A percentile compares a stretch with the other conserved stretches of the same genome.
Evolutionary conservation across 2,797 vertebrate genomes (phyloP).

Genomic region (Uromys caudimaculatus): DNA sequence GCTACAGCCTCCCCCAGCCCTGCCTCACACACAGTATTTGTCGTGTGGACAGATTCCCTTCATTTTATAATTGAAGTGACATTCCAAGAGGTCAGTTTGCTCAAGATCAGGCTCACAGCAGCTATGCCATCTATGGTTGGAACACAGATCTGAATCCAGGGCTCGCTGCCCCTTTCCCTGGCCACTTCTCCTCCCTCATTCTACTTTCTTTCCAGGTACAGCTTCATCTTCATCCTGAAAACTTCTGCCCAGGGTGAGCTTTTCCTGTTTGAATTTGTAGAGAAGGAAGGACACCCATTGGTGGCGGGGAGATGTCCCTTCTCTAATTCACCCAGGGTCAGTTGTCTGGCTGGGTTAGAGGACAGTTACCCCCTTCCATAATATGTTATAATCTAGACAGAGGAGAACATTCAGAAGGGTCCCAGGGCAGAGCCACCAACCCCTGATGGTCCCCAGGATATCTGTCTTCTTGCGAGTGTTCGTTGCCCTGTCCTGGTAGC

Average conservation of each 20-base stretch:
- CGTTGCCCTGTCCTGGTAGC: not conserved
- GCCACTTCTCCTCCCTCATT: fast-evolving
- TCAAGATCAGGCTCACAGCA: not conserved
- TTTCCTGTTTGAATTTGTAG: not conserved
- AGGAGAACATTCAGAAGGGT: not conserved
- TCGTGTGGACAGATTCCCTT: too few species aligned
- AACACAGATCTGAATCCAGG: not conserved
- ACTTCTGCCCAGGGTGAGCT: not conserved
- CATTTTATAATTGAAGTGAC: fast-evolving
- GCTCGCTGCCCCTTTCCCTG: not conserved
- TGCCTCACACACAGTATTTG: not conserved
- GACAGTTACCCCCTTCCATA: not conserved
- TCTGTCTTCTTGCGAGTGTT: not conserved
- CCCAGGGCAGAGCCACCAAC: fast-evolving
- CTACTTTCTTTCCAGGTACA: not conserved
- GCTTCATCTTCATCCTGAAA: not conserved
- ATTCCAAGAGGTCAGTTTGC: not conserved
- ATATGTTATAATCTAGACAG: not conserved
- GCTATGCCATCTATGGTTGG: not conserved
- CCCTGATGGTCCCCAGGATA: fast-evolving
- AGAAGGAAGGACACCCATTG: not conserved
- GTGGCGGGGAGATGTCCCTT: not conserved
- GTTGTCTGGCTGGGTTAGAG: conserved; percentile 53
- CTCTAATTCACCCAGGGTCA: fast-evolving
- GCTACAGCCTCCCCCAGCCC: not conserved